Evolutionary conservation across 2,113 vertebrate species (phyloP).

Genomic region (Cervus canadensis): DNA sequence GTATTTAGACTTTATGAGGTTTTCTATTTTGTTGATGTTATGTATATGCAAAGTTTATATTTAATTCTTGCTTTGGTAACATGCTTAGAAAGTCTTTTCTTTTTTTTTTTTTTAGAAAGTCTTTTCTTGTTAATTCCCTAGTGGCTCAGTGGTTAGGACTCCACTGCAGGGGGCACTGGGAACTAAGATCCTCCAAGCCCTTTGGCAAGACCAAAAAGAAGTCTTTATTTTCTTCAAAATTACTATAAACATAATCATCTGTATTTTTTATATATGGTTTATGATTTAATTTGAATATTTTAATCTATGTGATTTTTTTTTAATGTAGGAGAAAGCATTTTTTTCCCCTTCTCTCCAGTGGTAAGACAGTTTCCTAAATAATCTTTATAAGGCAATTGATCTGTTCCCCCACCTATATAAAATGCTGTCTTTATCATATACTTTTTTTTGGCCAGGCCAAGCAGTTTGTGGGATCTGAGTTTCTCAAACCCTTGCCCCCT

Average conservation of each 20-base stretch:
- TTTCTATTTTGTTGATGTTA: not conserved
- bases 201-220: not conserved
- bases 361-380: not conserved
- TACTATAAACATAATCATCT: not conserved
- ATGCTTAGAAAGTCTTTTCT: not conserved
- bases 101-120: not conserved
- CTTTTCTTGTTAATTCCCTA: not conserved
- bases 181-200: not conserved
- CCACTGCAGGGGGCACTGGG: not conserved
- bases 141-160: not conserved
- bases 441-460: not conserved
- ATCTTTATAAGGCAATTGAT: not conserved
- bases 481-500: not conserved
- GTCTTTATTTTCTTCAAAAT: not conserved
- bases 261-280: not conserved
- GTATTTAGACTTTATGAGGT: slow-evolving; percentile 3
- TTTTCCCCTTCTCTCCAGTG: not conserved
- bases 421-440: not conserved
- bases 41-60: not conserved
- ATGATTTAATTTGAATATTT: slow-evolving; percentile 22
- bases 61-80: not conserved
- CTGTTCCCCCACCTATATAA: not conserved
- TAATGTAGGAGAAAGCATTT: not conserved
- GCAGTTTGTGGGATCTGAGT: not conserved
- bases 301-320: not conserved